phyloP scores from a whole-genome alignment of 1,140 invertebrate genomes.

The Galleria mellonella region DNA sequence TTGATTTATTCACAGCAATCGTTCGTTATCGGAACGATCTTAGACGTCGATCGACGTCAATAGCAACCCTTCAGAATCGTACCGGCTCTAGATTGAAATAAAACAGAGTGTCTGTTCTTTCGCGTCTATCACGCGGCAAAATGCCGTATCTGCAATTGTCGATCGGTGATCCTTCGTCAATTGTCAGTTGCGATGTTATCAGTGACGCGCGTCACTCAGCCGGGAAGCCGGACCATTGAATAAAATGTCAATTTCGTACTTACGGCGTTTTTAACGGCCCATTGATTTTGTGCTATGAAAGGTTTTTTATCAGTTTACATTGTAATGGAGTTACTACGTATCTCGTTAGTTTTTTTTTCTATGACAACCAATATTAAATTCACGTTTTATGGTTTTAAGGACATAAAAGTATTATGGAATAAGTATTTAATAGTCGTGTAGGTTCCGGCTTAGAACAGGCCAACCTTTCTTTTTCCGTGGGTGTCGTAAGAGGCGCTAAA shows the following conservation, averaged over 20 bases:
- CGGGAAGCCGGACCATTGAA: constrained; percentile 21
- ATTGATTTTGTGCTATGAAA: background rate
- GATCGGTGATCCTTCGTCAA: constrained; percentile 30
- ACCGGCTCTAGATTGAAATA: constrained; percentile 2
- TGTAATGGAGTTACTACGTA: background rate
- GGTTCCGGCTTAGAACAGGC: no score
- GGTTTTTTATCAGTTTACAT: background rate
- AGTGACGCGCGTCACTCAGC: constrained; percentile 32
- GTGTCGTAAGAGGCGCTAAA: no score
- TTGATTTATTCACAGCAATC: constrained; percentile 2
- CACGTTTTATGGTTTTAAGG: no score
- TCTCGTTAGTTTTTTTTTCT: background rate
- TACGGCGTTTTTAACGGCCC: constrained; percentile 7
- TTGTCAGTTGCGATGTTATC: constrained; percentile 27
- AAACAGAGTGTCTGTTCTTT: constrained; percentile 5
- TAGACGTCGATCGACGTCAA: background rate
- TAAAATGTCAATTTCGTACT: constrained; percentile 37
- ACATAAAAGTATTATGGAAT: no score
- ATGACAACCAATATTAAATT: no score
- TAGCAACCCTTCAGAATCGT: constrained; percentile 1
- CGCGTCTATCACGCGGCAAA: constrained; percentile 13
- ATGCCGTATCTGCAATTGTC: constrained; percentile 18
- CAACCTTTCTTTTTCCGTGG: no score
- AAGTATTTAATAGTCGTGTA: no score
- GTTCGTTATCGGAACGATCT: background rate